These are phyloP conservation scores for Henicopernis longicauda DNA, from an alignment of 2,113 vertebrate species.

Conservation along the genomic window DNA sequence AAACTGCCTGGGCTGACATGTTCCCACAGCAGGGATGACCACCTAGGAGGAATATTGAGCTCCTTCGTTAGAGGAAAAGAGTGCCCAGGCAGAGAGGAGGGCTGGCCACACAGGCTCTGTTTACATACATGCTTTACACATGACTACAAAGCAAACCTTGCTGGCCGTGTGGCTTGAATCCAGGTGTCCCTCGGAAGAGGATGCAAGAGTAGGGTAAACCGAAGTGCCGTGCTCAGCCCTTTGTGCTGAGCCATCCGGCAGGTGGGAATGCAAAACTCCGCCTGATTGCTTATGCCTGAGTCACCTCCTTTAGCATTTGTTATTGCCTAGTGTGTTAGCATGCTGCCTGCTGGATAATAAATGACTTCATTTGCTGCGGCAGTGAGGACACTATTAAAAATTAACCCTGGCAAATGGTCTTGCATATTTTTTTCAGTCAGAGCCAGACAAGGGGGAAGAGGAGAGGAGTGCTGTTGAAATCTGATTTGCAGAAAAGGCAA, in stretches of 20 bases:
- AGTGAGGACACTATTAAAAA: slow-evolving; percentile 33
- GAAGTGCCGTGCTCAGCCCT: accelerated
- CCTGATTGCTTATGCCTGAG: slow-evolving; percentile 5
- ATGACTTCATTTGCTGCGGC: slow-evolving; percentile 8
- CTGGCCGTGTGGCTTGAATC: neutral
- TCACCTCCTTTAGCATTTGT: slow-evolving; percentile 10
- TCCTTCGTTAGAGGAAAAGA: neutral
- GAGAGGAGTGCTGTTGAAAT: neutral
- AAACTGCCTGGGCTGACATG: neutral
- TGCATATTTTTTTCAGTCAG: neutral
- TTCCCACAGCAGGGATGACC: neutral
- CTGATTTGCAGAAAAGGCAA: neutral
- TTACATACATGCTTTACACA: neutral
- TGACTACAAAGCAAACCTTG: neutral
- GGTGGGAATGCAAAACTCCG: neutral
- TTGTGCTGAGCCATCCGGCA: neutral
- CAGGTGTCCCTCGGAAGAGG: neutral
- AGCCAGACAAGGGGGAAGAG: neutral
- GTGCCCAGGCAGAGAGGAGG: neutral
- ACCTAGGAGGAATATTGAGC: neutral
- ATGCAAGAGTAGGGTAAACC: neutral
- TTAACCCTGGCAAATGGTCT: slow-evolving; percentile 34
- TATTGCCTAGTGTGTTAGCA: neutral
- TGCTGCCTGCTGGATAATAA: slow-evolving; percentile 40
- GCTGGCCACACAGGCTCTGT: neutral